Conservation (phyloP, 2,888 invertebrate genomes). For the Napeogenes inachia region DNA sequence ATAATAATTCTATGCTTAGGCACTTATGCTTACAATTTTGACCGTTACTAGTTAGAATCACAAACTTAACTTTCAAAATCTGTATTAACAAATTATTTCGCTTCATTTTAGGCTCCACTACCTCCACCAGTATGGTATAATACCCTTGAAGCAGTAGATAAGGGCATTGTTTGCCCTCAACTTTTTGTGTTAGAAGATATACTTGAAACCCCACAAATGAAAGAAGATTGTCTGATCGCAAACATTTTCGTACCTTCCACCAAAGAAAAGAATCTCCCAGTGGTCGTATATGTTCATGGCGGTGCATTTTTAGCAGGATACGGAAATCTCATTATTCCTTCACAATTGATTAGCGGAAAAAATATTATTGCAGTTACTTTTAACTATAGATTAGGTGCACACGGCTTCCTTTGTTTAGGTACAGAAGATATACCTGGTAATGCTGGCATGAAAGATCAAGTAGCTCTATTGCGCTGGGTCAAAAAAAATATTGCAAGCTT, state of each 20-base stretch:
- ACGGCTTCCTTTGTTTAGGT: conserved; percentile 34
- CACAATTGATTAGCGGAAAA: conserved; percentile 35
- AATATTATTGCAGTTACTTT: conserved; percentile 44
- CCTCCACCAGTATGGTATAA: conserved; percentile 40
- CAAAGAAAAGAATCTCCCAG: conserved; percentile 38
- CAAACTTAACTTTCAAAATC: too few relatives aligned
- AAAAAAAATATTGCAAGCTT: conserved; percentile 38
- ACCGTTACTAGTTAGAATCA: too few relatives aligned
- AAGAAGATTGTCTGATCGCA: conserved; percentile 36
- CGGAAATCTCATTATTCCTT: conserved; percentile 37
- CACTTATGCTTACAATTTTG: too few relatives aligned
- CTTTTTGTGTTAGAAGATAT: not conserved
- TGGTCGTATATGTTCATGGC: conserved; percentile 61
- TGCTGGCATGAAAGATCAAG: conserved; percentile 42
- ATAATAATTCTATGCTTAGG: too few relatives aligned
- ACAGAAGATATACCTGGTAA: conserved; percentile 37
- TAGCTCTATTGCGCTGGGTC: conserved; percentile 38
- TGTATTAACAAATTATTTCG: not conserved
- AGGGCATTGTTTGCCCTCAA: conserved; percentile 41
- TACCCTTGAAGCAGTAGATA: conserved; percentile 37
- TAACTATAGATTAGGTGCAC: conserved; percentile 46
- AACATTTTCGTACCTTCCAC: conserved; percentile 36
- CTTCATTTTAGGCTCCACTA: conserved; percentile 41
- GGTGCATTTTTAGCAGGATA: conserved; percentile 54
- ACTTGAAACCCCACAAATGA: not conserved